These are phyloP conservation scores for Hippocampus abdominalis DNA, from an alignment of 2,113 vertebrate species.

Conservation along the genomic window DNA sequence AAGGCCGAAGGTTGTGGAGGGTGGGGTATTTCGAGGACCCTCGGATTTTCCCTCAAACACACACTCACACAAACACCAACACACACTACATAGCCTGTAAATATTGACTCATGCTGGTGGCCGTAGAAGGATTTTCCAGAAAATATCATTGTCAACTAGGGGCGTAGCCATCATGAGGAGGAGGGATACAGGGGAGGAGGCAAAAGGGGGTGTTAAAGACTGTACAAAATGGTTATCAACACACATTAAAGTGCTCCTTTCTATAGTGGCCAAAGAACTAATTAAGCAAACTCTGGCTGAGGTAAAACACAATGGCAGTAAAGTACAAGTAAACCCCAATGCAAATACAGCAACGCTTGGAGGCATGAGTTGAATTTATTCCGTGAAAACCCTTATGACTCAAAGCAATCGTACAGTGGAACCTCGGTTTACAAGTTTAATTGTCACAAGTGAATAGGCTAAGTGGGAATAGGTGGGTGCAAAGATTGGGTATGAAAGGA, in stretches of 20 bases:
- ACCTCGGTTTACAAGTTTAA: too few species aligned
- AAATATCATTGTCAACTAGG: not conserved
- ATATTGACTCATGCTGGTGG: slow-evolving; percentile 11
- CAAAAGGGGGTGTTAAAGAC: not conserved
- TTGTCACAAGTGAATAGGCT: too few species aligned
- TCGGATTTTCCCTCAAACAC: not conserved
- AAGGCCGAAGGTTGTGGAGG: slow-evolving; percentile 51
- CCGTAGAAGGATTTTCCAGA: not conserved
- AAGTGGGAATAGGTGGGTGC: too few species aligned
- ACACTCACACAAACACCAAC: slow-evolving; percentile 5
- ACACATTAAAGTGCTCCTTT: not conserved
- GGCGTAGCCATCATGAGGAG: not conserved
- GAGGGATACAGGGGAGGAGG: not conserved
- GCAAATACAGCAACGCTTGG: not conserved
- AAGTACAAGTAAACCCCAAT: not conserved
- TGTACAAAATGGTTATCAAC: not conserved
- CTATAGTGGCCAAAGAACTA: not conserved
- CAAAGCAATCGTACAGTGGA: not conserved
- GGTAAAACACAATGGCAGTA: not conserved
- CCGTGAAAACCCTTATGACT: not conserved
- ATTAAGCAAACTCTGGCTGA: not conserved
- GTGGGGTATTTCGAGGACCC: slow-evolving; percentile 16
- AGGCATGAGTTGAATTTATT: not conserved
- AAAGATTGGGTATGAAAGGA: too few species aligned
- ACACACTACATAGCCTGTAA: slow-evolving; percentile 17